Conservation (phyloP, 2,888 invertebrate species). For the Beris morrisii region DNA sequence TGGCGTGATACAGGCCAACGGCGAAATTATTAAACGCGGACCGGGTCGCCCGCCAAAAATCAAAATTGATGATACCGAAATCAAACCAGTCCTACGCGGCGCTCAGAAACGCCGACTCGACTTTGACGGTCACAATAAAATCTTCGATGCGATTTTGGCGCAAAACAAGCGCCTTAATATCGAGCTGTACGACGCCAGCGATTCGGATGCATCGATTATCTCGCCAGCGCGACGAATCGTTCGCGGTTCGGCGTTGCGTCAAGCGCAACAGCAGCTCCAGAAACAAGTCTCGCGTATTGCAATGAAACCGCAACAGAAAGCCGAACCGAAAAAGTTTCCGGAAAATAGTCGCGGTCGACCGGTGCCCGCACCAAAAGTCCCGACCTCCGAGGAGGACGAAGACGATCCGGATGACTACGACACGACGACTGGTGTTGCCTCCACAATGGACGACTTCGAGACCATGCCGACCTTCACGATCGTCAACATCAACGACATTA, state of each 20-base stretch:
- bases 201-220: constrained; percentile 25
- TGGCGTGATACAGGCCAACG: constrained; percentile 7
- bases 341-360: not conserved
- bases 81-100: constrained; percentile 11
- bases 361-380: not conserved
- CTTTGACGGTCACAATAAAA: not conserved
- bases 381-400: constrained; percentile 4
- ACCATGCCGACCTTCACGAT: constrained; percentile 56
- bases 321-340: not conserved
- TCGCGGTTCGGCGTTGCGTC: not conserved
- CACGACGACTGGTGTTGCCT: constrained; percentile 24
- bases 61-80: constrained; percentile 16
- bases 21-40: constrained; percentile 14
- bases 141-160: constrained; percentile 39
- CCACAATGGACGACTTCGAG: constrained; percentile 48
- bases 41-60: constrained; percentile 13
- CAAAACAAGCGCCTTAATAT: constrained; percentile 42
- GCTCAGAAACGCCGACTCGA: constrained; percentile 12
- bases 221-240: not conserved
- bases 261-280: not conserved
- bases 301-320: not conserved
- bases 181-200: constrained; percentile 41
- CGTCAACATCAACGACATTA: constrained; percentile 55
- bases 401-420: constrained; percentile 19
- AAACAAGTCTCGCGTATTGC: constrained; percentile 1